Evolutionary conservation across 2,888 invertebrate genomes (phyloP).

Genomic region (Heliconius aoede): DNA sequence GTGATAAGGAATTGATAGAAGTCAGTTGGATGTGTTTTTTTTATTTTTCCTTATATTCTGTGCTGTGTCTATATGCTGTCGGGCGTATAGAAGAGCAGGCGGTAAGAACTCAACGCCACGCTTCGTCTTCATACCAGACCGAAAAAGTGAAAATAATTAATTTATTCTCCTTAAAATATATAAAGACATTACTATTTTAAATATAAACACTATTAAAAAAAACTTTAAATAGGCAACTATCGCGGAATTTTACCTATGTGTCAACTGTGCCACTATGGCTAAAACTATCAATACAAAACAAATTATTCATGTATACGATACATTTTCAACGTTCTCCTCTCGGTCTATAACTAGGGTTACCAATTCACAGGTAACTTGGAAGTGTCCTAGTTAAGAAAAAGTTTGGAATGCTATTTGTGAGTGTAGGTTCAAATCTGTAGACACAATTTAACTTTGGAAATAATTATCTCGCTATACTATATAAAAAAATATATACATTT

Average conservation of each 20-base stretch:
- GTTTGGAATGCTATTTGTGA: background rate
- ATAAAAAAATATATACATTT: too few relatives aligned
- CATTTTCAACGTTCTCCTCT: conserved; percentile 20
- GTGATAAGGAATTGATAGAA: conserved; percentile 8
- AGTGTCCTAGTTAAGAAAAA: background rate
- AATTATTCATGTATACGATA: conserved; percentile 24
- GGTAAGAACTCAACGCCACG: background rate
- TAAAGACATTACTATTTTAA: too few relatives aligned
- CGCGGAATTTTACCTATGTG: background rate
- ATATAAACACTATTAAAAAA: background rate
- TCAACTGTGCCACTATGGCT: background rate
- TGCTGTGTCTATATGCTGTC: too few relatives aligned
- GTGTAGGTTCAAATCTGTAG: background rate
- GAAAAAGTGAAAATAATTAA: background rate
- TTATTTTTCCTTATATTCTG: background rate
- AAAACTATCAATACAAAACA: conserved; percentile 5
- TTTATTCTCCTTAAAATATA: background rate
- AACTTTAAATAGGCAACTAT: background rate
- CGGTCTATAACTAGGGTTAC: conserved; percentile 16
- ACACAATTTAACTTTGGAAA: background rate
- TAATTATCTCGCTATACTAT: too few relatives aligned
- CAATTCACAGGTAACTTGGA: background rate
- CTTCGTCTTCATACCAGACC: background rate
- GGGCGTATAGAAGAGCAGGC: background rate
- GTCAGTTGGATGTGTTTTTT: background rate